Evolutionary conservation across 2,888 invertebrate species (phyloP).

Genomic region (Slavum lentiscoides): DNA sequence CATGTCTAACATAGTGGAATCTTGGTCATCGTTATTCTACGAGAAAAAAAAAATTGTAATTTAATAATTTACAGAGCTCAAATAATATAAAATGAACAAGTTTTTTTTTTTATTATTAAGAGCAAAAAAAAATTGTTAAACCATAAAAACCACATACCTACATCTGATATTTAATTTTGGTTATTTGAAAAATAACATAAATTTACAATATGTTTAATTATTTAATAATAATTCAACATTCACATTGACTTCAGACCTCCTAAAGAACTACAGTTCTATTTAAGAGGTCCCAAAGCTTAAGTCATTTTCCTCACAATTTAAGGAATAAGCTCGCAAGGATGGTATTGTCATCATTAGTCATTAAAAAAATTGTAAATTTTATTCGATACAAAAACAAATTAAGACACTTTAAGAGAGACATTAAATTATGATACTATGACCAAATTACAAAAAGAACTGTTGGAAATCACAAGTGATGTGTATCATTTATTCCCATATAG

Average conservation of each 20-base stretch:
- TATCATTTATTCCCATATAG: too few species aligned
- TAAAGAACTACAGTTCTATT: slow-evolving; percentile 5
- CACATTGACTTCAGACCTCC: slow-evolving; percentile 34
- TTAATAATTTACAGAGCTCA: too few species aligned
- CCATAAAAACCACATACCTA: background rate
- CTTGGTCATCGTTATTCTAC: slow-evolving; percentile 34
- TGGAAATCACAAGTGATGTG: too few species aligned
- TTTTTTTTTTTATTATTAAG: too few species aligned
- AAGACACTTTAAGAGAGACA: too few species aligned
- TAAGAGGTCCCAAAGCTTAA: slow-evolving; percentile 28
- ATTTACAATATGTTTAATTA: too few species aligned
- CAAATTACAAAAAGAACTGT: too few species aligned
- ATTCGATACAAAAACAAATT: too few species aligned
- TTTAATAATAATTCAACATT: background rate
- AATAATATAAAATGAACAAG: too few species aligned
- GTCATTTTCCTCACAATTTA: slow-evolving; percentile 16
- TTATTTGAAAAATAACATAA: background rate
- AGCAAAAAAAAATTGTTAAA: background rate
- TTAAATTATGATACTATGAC: too few species aligned
- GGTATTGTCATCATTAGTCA: slow-evolving; percentile 40
- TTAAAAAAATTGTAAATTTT: background rate
- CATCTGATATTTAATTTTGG: too few species aligned
- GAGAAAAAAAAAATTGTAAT: background rate
- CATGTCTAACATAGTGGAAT: slow-evolving; percentile 49
- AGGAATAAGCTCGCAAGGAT: slow-evolving; percentile 45